Evolutionary conservation across 2,888 invertebrate genomes (phyloP).

Genomic region (Portevinia maculata): DNA sequence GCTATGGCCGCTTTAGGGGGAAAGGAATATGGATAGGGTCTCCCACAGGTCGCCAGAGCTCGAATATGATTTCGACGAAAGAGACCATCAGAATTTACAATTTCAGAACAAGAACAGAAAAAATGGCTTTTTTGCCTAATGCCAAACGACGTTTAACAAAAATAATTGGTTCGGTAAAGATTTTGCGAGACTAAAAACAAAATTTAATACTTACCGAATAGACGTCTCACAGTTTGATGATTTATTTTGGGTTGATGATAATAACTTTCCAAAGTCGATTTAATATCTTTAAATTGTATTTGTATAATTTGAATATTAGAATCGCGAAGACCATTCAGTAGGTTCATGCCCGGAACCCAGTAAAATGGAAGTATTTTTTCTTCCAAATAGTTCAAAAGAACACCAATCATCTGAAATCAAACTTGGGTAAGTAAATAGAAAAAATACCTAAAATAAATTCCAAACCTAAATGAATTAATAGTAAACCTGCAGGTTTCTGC

Average conservation of each 20-base stretch:
- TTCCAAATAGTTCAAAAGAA: slow-evolving; percentile 56
- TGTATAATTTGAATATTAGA: background rate
- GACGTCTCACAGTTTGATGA: background rate
- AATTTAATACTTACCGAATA: slow-evolving; percentile 34
- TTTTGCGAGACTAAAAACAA: too few species aligned
- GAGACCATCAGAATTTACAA: too few species aligned
- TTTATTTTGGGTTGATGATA: background rate
- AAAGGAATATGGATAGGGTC: too few species aligned
- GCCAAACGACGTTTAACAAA: too few species aligned
- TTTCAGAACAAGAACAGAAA: too few species aligned
- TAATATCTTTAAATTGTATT: background rate
- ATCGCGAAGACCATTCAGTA: slow-evolving; percentile 19
- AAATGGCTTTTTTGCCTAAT: too few species aligned
- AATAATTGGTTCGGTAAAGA: too few species aligned
- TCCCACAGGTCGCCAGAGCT: too few species aligned
- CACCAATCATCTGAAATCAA: slow-evolving; percentile 73
- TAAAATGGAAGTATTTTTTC: slow-evolving; percentile 51
- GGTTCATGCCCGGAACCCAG: slow-evolving; percentile 73
- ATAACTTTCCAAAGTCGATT: background rate
- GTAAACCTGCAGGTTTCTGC: slow-evolving; percentile 37
- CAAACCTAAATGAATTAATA: slow-evolving; percentile 72
- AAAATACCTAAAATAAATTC: too few species aligned
- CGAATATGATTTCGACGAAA: too few species aligned
- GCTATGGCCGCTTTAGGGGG: too few species aligned
- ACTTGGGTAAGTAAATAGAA: background rate